phyloP scores from a whole-genome alignment of 2,888 invertebrate species.

The Philereme transversata region DNA sequence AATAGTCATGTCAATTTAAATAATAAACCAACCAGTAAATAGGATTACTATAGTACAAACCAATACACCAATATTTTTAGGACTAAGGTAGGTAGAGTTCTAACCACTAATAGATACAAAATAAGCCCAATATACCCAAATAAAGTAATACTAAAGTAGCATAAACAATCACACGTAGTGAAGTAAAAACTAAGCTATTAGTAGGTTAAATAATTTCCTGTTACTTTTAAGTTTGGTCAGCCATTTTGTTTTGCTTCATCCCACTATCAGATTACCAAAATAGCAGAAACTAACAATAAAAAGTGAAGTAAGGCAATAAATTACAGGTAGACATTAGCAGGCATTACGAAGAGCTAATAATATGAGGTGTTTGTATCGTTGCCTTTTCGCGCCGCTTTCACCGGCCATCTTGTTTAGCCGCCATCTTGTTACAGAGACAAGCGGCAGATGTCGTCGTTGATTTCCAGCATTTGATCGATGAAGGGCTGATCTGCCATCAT shows the following conservation, averaged over 20 bases:
- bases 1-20: slow-evolving; percentile 19
- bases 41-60: slow-evolving; percentile 15
- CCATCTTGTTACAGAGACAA: slow-evolving; percentile 85
- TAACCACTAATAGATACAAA: slow-evolving; percentile 24
- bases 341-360: not conserved
- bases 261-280: slow-evolving; percentile 9
- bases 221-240: not conserved
- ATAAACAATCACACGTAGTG: slow-evolving; percentile 23
- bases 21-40: slow-evolving; percentile 10
- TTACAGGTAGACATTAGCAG: not conserved
- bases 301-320: slow-evolving; percentile 6
- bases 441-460: slow-evolving; percentile 91
- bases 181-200: slow-evolving; percentile 41
- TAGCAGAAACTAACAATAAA: slow-evolving; percentile 4
- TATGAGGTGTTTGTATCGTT: slow-evolving; percentile 5
- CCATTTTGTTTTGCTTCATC: slow-evolving; percentile 9
- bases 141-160: slow-evolving; percentile 13
- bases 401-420: slow-evolving; percentile 54
- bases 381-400: slow-evolving; percentile 31
- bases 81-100: slow-evolving; percentile 8
- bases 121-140: slow-evolving; percentile 11
- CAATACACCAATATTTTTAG: slow-evolving; percentile 18
- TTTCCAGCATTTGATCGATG: slow-evolving; percentile 89
- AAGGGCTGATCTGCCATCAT: slow-evolving; percentile 89
- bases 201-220: slow-evolving; percentile 17